Evolutionary conservation across 2,797 vertebrate genomes (phyloP).

Genomic region (Gymnoscopelus braueri): DNA sequence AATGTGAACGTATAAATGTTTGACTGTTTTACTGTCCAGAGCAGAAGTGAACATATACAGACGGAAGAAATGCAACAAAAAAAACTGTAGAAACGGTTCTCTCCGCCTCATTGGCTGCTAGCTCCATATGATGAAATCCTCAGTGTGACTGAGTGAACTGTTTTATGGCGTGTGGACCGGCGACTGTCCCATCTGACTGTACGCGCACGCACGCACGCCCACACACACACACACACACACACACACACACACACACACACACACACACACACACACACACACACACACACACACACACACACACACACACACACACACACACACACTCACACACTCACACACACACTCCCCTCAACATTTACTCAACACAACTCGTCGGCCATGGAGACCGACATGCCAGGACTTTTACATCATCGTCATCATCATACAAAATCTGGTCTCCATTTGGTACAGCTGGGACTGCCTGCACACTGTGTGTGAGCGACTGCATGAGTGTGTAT

Average conservation of each 20-base stretch:
- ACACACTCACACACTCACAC: slow-evolving; percentile 14
- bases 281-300: slow-evolving; percentile 26
- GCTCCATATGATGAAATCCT: slow-evolving; percentile 27
- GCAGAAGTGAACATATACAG: neutral
- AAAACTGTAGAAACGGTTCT: neutral
- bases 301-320: slow-evolving; percentile 18
- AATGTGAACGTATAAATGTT: too few species aligned
- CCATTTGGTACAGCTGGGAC: slow-evolving; percentile 81
- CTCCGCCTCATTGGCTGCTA: slow-evolving; percentile 41
- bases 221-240: neutral
- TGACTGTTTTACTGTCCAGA: too few species aligned
- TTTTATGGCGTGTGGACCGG: slow-evolving; percentile 49
- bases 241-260: neutral
- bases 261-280: too few species aligned
- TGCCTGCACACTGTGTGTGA: slow-evolving; percentile 32
- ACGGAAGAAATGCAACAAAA: neutral
- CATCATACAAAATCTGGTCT: slow-evolving; percentile 80
- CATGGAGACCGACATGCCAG: slow-evolving; percentile 81
- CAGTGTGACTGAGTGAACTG: slow-evolving; percentile 36
- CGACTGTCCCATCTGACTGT: slow-evolving; percentile 34
- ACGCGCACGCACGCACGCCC: neutral
- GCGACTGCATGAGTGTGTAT: neutral
- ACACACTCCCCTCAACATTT: slow-evolving; percentile 64
- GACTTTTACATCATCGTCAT: slow-evolving; percentile 73
- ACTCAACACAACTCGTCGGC: slow-evolving; percentile 75